Evolutionary conservation across 2,797 vertebrate species (phyloP).

Genomic region (Apodemus agrarius): DNA sequence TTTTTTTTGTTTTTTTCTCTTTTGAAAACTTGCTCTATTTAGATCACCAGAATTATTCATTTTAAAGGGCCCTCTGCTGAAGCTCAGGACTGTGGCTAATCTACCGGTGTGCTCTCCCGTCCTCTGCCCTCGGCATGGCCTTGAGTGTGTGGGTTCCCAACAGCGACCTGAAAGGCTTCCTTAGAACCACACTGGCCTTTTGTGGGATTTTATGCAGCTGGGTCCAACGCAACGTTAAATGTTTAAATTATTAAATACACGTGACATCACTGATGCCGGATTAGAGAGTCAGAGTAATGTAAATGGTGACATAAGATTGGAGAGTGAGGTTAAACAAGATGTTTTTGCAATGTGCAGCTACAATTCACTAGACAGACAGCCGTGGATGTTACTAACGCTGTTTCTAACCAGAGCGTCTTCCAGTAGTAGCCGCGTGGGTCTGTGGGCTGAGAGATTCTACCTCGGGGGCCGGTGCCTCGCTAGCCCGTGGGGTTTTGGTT

Average conservation of each 20-base stretch:
- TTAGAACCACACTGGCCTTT: not conserved
- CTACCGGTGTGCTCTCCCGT: not conserved
- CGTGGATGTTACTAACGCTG: not conserved
- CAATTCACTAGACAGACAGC: not conserved
- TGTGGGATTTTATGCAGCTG: not conserved
- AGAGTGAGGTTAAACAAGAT: not conserved
- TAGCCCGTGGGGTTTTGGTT: not conserved
- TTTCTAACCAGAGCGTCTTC: not conserved
- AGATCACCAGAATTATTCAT: not conserved
- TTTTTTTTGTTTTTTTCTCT: conserved; percentile 44
- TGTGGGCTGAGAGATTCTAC: not conserved
- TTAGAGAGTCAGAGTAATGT: not conserved
- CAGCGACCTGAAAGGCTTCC: not conserved
- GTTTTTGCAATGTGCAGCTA: not conserved
- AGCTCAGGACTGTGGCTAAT: not conserved
- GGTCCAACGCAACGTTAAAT: conserved; percentile 9
- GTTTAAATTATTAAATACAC: conserved; percentile 53
- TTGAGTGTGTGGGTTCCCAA: not conserved
- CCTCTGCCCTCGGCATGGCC: not conserved
- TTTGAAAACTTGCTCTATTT: conserved; percentile 16
- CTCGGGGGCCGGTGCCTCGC: not conserved
- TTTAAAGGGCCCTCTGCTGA: not conserved
- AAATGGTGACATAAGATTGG: not conserved
- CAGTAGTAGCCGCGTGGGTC: not conserved
- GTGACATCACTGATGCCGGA: not conserved